Evolutionary conservation across 1,140 invertebrate species (phyloP), one percentile per base, ranked within the genome.

Genomic region (Trachymyrmex septentrionalis): DNA sequence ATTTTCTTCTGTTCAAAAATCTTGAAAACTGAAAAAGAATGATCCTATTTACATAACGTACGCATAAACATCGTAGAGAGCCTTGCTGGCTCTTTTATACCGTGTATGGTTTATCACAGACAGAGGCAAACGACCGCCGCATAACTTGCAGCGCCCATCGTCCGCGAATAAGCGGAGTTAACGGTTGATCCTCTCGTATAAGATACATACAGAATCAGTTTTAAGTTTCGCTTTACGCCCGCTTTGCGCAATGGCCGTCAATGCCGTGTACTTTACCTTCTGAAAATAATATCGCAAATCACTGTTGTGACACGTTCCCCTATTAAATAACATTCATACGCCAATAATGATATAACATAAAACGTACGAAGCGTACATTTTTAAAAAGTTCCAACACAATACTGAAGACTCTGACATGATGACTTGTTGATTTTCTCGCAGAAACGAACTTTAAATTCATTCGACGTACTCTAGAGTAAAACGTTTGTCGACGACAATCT

Each of bases 151-250:
- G 24, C 80, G 55, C 21, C 38, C 66, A 10, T 1, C 53, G 21
- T 53, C 16, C 48, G 48, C 77, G 69, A 75, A 73, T 84, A 84
- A 84, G 48, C 69, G 38, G 64, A 86, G 76, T 86, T 80, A 86
- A 86, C 80, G 80, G 69, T 84, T 75, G 69, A 84, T 84, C 44
- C 55, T 38, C 69, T 75, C 80, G 24, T 75, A 34, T 19, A 48
- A 63, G 80, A 73, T 73, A 55, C 38, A 44, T 30, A 24, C 80
- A 84, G 63, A 63, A 50, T 84, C 67, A 84, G 19, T 75, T 84
- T 84, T 75, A 84, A 48, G 27, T 75, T 34, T 84, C 55, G 57
- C 55, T 72, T 73, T 34, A 34, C 30, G 80, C 24, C 67, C 30
- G 66, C 50, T 30, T 57, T 66, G 78, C 80, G 48, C 48, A 48